These are phyloP conservation scores for Nipponacmea schrenckii DNA, from an alignment of 2,888 invertebrate species.

Conservation along the genomic window DNA sequence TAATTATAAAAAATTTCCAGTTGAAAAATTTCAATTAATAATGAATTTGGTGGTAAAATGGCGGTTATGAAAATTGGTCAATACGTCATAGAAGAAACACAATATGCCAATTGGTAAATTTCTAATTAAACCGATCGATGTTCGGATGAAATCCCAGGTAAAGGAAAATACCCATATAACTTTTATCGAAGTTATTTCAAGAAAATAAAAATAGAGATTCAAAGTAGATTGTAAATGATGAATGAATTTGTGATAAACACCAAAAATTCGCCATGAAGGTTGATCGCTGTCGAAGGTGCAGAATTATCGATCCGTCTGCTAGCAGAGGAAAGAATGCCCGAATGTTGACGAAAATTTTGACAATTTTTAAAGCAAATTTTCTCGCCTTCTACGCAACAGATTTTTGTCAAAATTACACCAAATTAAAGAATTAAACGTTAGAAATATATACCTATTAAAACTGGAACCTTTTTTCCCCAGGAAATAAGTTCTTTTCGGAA, in stretches of 20 bases:
- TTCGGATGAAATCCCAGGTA: background rate
- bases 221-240: no score
- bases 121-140: slow-evolving; percentile 3
- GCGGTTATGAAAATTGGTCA: slow-evolving; percentile 37
- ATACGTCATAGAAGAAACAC: slow-evolving; percentile 32
- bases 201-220: no score
- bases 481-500: slow-evolving; percentile 67
- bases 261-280: slow-evolving; percentile 30
- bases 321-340: slow-evolving; percentile 41
- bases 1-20: no score
- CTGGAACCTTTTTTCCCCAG: slow-evolving; percentile 68
- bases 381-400: background rate
- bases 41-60: slow-evolving; percentile 31
- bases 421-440: slow-evolving; percentile 7
- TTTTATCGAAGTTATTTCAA: no score
- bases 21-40: no score
- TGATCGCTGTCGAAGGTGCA: slow-evolving; percentile 32
- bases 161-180: no score
- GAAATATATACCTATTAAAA: slow-evolving; percentile 59
- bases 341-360: slow-evolving; percentile 55
- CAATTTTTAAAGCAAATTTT: slow-evolving; percentile 41
- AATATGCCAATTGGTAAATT: slow-evolving; percentile 20
- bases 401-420: slow-evolving; percentile 12
- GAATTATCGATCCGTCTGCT: slow-evolving; percentile 37
- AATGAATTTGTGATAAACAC: background rate